Base-by-base conservation (phyloP, 2,888 invertebrate species). In the Tinea semifulvella region DNA sequence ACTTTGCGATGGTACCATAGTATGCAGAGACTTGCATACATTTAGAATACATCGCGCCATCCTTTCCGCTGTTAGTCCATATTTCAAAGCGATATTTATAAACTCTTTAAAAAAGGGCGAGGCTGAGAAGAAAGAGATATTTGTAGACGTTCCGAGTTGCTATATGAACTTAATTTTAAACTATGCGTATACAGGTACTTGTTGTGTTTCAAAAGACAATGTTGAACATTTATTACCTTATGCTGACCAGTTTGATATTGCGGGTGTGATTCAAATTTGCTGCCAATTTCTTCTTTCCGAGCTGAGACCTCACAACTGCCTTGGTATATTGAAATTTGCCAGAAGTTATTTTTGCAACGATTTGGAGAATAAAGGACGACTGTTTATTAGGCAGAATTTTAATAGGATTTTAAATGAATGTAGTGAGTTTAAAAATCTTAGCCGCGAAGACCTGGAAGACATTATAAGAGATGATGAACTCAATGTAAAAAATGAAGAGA, bases 241-340 rank as follows among this genome's bases (percentile, higher is more conserved):
- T 48, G 89, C 91, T 2, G 90, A 92, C 61, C 85, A 87, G 53
- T 88, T 90, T 56, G 88, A 89, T 57, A 85, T 92, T 5, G 76
- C 88, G 10, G 88, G 88, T n/a, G 83, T 90, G 13, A 85, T 90
- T 20, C 86, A 88, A 59, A 64, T 86, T 20, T 90, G 90, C 60
- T 88, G 88, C 57, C 83, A 85, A 53, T 89, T 84, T 58, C 72
- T 91, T 11, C 62, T 87, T 44, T 80, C 83, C 46, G 84, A 88
- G 56, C 65, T 91, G 31, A 79, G 80, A 49, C 84, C 87, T 0
- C 82, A 85, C 48, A 91, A 91, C 66, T 90, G 90, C 58, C 75
- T 91, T 49, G 88, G 88, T 48, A 87, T 90, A 57, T 84, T 87
- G 51, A 84, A 85, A 61, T 89, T 90, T 56, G 89, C 89, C 10